A percentile compares a stretch with the other conserved stretches of the same genome.
Conservation (phyloP, 2,797 vertebrate species). For the Phalloptychus januarius region DNA sequence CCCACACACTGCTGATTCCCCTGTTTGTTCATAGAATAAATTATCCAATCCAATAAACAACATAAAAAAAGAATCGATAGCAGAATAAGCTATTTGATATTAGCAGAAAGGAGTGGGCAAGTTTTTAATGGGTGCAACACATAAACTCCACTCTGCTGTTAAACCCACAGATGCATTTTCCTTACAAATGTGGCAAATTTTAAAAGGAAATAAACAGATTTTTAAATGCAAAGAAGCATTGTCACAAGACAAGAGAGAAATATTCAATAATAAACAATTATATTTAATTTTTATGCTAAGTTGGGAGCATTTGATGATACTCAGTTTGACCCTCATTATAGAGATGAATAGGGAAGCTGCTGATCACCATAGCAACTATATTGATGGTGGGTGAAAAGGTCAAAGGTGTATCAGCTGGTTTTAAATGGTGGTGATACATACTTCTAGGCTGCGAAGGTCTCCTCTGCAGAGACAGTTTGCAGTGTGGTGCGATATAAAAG, state of each 20-base stretch:
- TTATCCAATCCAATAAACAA: not conserved
- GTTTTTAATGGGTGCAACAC: not conserved
- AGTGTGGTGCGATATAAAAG: slow-evolving; percentile 35
- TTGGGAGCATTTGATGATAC: slow-evolving; percentile 37
- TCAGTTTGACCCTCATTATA: slow-evolving; percentile 40
- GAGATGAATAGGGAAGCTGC: slow-evolving; percentile 30
- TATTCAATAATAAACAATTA: not conserved
- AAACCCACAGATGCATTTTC: not conserved
- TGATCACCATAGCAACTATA: slow-evolving; percentile 58
- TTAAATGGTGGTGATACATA: slow-evolving; percentile 63
- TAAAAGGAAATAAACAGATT: not conserved
- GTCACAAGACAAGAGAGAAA: not conserved
- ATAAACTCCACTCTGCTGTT: not conserved
- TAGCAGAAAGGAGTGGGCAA: not conserved
- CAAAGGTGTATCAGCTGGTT: slow-evolving; percentile 62
- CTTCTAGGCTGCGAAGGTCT: slow-evolving; percentile 35
- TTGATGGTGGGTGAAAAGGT: slow-evolving; percentile 58
- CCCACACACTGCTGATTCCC: not conserved
- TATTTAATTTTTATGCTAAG: not conserved
- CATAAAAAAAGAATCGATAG: not conserved
- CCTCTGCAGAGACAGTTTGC: slow-evolving; percentile 50
- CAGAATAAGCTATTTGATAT: not conserved
- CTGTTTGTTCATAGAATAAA: not conserved
- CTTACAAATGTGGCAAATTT: not conserved
- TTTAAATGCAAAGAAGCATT: not conserved